Base-by-base conservation (phyloP, 2,113 vertebrate species). In the Boulengerochromis microlepis region DNA sequence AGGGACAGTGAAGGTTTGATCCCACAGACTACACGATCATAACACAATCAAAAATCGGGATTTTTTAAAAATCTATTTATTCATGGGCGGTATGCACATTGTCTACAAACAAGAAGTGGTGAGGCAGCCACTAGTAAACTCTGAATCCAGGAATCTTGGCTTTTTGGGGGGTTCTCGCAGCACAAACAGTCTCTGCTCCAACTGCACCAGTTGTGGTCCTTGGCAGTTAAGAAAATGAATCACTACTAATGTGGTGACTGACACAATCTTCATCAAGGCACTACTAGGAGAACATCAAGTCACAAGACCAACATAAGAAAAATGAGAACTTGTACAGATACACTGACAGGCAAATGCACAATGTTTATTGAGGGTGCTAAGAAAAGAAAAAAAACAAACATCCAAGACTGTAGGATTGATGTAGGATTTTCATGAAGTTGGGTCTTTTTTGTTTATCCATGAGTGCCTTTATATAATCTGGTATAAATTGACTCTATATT, bases 191-290 rank as follows among this genome's bases (percentile, higher is more conserved):
- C 10, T 35, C 56, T 78, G 42, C 42, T 74, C 22, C 45, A 13
- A 24, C 13, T 29, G 18, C 22, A 31, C 31, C 26, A 15, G n/a
- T 40, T 26, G 40, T 22, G 33, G 12, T 42, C n/a, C 45, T 33
- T 35, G 16, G 80, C 74, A 35, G 86, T 8, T 64, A n/a, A 12
- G 31, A 85, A 66, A 78, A 24, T 24, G 31, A 66, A 47, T 50
- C 22, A 22, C 18, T 52, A 9, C 26, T 31, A 50, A 31, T 78
- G 18, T 78, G 26, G 24, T 52, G 10, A 50, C 45, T 69, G 33
- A 50, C 45, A 78, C 45, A 33, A n/a, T 31, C 74, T 50, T 78
- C 45, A 78, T 52, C 74, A 78, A 78, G 45, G 74, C 45, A 78
- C 26, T 52, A 38, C 16, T 22, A 50, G 26, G 45, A 50, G 11